Conservation (phyloP, 2,888 invertebrate species). For the Drosophila nigritarsus region DNA sequence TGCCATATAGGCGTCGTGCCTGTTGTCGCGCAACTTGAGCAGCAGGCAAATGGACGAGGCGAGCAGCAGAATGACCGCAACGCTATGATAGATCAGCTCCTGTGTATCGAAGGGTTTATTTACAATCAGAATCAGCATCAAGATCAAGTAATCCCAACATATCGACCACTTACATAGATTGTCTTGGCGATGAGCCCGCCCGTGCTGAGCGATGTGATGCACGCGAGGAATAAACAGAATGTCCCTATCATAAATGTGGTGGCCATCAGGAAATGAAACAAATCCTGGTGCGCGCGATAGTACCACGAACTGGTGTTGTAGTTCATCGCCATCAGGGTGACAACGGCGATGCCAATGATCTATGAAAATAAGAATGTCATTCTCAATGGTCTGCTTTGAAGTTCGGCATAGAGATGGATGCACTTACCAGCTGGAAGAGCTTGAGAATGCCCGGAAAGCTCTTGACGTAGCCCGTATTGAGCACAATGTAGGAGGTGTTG, state of each 20-base stretch:
- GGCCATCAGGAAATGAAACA: constrained; percentile 91
- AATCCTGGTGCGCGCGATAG: constrained; percentile 85
- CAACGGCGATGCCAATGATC: constrained; percentile 91
- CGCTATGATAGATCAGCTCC: constrained; percentile 93
- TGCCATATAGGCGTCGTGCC: constrained; percentile 89
- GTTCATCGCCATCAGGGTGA: constrained; percentile 89
- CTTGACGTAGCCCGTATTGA: constrained; percentile 93
- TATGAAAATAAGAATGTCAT: constrained; percentile 76
- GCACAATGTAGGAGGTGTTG: constrained; percentile 90
- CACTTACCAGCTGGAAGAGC: constrained; percentile 90
- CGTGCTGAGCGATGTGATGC: constrained; percentile 91
- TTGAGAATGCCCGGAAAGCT: constrained; percentile 92
- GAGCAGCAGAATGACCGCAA: constrained; percentile 90
- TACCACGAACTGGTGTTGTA: constrained; percentile 69
- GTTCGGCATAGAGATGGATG: too few species aligned
- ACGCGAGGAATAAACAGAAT: constrained; percentile 90
- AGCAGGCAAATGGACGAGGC: constrained; percentile 90
- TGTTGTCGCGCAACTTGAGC: constrained; percentile 87
- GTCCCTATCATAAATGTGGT: constrained; percentile 93
- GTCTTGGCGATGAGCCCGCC: constrained; percentile 93
- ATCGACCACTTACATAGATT: constrained; percentile 81
- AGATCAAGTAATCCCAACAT: background rate
- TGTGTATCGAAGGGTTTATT: constrained; percentile 79
- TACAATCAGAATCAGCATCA: background rate
- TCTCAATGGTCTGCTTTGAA: background rate